Evolutionary conservation across 2,797 vertebrate genomes (phyloP), one percentile per base, ranked within the genome.

Genomic region (Leptatherina wallacei): DNA sequence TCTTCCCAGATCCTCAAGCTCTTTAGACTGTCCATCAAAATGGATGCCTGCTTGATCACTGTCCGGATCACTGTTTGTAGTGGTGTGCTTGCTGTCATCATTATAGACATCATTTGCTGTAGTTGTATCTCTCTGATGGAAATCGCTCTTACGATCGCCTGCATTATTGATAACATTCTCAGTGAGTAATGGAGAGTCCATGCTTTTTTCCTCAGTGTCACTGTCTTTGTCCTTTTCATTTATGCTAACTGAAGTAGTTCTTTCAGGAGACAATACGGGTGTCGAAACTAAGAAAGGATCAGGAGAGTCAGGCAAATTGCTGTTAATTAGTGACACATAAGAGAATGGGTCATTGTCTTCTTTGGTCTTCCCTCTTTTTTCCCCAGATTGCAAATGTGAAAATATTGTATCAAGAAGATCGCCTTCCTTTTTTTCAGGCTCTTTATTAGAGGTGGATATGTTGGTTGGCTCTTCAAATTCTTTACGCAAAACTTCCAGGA

Each of bases 401-500:
- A 73, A 57, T 16, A 89, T 68, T 75, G 64, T 32, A 57, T 88
- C 75, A 9, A 83, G 58, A 18, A 84, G 49, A 67, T 61, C 29
- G 10, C 70, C 72, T 47, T 75, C 75, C 3, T 54, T 78, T 61
- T 47, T 85, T 65, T 81, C 71, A 27, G 65, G 49, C 14, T 84
- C 74, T 68, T 80, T 14, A 6, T 51, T 42, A 20, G 62, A 79
- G 36, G 44, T 62, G 59, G 82, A 68, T 16, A 60, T 73, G 47
- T 81, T 74, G 61, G 55, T 51, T 52, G 85, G 74, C 20, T 88
- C 94, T 66, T 95, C 83, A 0, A 99, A 91, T 38, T 98, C 96
- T 69, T 93, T 84, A 79, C 93, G 96, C 38, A 99, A 91, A 4
- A 91, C 71, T 9, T 94, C 96, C 92, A 99, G 85, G 69, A 98